These are phyloP conservation scores for Eupithecia inturbata DNA, from an alignment of 2,888 invertebrate genomes.

Conservation along the genomic window DNA sequence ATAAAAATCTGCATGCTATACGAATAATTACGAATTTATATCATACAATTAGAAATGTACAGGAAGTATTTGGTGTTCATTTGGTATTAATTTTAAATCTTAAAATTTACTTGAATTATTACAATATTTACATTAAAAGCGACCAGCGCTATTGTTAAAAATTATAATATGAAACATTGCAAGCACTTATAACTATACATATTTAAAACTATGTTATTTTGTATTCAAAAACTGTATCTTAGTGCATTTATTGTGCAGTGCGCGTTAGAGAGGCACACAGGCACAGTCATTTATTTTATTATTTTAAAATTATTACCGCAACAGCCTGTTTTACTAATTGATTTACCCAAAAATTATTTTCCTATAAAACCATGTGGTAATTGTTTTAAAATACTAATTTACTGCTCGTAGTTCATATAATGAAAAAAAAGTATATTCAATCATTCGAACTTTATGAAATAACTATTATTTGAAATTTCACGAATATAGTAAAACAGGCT, in stretches of 20 bases:
- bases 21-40: slow-evolving; percentile 55
- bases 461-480: background rate
- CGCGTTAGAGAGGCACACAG: slow-evolving; percentile 77
- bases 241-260: slow-evolving; percentile 69
- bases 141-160: slow-evolving; percentile 64
- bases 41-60: slow-evolving; percentile 77
- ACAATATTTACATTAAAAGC: slow-evolving; percentile 59
- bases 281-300: slow-evolving; percentile 69
- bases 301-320: slow-evolving; percentile 35
- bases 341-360: background rate
- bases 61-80: slow-evolving; percentile 76
- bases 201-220: slow-evolving; percentile 31
- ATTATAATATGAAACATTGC: slow-evolving; percentile 38
- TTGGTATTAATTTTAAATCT: slow-evolving; percentile 58
- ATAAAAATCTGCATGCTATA: slow-evolving; percentile 43
- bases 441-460: too few relatives aligned
- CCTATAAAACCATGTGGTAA: background rate
- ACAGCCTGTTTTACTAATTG: slow-evolving; percentile 36
- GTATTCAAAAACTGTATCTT: slow-evolving; percentile 40
- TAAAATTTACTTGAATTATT: slow-evolving; percentile 42
- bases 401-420: background rate
- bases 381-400: background rate
- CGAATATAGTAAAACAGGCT: slow-evolving; percentile 25
- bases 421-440: background rate
- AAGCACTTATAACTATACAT: slow-evolving; percentile 33